Base-by-base conservation (phyloP, 1,140 invertebrate species). In the Drosophila tropicalis region DNA sequence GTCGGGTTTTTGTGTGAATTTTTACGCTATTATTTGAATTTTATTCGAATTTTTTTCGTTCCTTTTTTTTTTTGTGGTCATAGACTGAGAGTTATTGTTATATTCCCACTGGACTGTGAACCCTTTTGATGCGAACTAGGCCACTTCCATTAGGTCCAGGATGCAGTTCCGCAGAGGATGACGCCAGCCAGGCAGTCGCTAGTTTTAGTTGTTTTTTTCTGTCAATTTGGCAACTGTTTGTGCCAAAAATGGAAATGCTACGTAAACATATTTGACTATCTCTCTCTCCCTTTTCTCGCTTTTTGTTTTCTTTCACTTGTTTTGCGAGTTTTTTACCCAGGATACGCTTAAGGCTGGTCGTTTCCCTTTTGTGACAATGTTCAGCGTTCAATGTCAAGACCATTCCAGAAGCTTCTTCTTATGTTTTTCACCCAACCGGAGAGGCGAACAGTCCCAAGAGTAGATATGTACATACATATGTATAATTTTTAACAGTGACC, bases 21-120 rank as follows among this genome's bases (percentile, higher is more conserved):
- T 79, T 77, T 78, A 66, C 79, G 70, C 79, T 67, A 82, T 86
- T 86, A 87, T 86, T 87, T 86, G 82, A 86, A 87, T 87, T 86
- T 86, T 86, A 86, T 86, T 70, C 56, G 82, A 85, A 66, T 66
- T 79, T 76, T 69, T 75, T 55, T 40, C 56, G 10, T n/a, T 25
- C 5, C 6, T 36, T 61, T 39, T 41, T 17, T 15, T n/a, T 22
- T 64, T 32, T 54, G n/a, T 60, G 22, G 65, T 63, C 66, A 66
- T 68, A 70, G 68, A 67, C 70, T 57, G 60, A 74, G 70, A 86
- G 84, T 87, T 86, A 86, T 86, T 87, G 83, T 87, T 51, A 51
- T 51, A 51, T 51, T 51, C 44, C 44, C 44, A n/a, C 44, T 71
- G 81, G 73, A 85, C 73, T 77, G 81, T 77, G 80, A 71, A 10